Percentiles rank a stretch among this genome's conserved stretches.
phyloP scores from a whole-genome alignment of 2,113 vertebrate genomes.

The Rhynchomys soricoides region DNA sequence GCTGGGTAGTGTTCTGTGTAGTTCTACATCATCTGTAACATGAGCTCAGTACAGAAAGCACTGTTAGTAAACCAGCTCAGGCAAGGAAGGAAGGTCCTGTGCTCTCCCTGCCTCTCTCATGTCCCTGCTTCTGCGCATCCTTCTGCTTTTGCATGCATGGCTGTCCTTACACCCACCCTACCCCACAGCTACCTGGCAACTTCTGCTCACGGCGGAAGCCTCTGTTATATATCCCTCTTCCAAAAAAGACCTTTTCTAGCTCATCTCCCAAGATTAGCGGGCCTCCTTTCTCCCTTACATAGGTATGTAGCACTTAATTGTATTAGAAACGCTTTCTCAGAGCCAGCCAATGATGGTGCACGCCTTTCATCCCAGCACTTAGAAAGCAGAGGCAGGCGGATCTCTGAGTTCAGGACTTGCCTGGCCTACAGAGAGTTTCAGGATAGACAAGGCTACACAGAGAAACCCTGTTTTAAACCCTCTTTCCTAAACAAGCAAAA shows the following conservation, averaged over 20 bases:
- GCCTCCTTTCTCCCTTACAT: too few relatives aligned
- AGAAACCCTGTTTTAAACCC: neutral
- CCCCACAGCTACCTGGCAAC: neutral
- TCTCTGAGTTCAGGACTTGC: neutral
- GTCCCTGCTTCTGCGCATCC: neutral
- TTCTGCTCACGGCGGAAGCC: neutral
- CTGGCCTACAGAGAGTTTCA: neutral
- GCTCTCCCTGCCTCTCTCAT: neutral
- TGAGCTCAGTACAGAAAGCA: neutral
- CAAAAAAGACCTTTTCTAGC: neutral
- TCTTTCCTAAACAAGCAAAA: neutral
- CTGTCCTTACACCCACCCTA: neutral
- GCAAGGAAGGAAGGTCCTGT: neutral
- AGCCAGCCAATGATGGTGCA: neutral
- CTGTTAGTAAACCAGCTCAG: neutral
- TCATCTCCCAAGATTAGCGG: neutral
- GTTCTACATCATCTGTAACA: neutral
- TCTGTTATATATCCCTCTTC: neutral
- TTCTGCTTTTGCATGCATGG: neutral
- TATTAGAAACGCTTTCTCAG: neutral
- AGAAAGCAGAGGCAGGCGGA: neutral
- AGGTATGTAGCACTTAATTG: too few relatives aligned
- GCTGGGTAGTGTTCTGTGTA: too few relatives aligned
- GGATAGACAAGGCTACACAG: neutral
- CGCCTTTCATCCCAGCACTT: neutral